A percentile compares a stretch with the other conserved stretches of the same genome.
Conservation (phyloP, 1,140 invertebrate species). For the Heliconius nattereri region DNA sequence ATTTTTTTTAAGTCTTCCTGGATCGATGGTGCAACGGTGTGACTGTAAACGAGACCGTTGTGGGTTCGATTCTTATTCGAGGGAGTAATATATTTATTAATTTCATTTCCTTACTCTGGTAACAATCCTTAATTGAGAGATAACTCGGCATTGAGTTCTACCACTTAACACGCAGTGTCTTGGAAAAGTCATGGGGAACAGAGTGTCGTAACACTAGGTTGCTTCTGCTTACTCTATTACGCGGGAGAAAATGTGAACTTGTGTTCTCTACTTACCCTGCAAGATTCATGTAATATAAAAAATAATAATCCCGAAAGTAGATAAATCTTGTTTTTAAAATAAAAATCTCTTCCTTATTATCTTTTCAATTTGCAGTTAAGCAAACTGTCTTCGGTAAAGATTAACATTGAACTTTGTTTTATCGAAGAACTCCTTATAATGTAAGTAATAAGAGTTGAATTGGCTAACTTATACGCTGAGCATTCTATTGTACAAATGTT, state of each 20-base stretch:
- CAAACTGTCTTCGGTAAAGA: background rate
- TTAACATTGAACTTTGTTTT: background rate
- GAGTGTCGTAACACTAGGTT: too few species aligned
- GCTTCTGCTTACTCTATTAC: too few species aligned
- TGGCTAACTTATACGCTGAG: background rate
- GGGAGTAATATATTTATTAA: background rate
- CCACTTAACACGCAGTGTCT: too few species aligned
- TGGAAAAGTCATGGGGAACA: too few species aligned
- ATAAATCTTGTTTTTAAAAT: background rate
- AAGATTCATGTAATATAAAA: background rate
- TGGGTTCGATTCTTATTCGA: too few species aligned
- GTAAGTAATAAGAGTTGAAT: constrained; percentile 1
- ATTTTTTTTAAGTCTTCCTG: too few species aligned
- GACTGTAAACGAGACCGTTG: too few species aligned
- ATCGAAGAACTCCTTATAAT: background rate
- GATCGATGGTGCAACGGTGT: too few species aligned
- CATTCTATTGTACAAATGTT: constrained; percentile 49
- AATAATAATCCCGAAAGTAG: background rate
- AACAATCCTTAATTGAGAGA: too few species aligned
- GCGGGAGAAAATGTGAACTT: too few species aligned
- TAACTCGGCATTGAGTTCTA: too few species aligned
- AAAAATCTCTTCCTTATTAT: constrained; percentile 6
- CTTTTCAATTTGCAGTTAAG: constrained; percentile 9
- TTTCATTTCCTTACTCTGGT: too few species aligned
- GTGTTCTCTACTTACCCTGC: background rate